Conservation (phyloP, 2,113 vertebrate genomes). For the Axis porcinus region DNA sequence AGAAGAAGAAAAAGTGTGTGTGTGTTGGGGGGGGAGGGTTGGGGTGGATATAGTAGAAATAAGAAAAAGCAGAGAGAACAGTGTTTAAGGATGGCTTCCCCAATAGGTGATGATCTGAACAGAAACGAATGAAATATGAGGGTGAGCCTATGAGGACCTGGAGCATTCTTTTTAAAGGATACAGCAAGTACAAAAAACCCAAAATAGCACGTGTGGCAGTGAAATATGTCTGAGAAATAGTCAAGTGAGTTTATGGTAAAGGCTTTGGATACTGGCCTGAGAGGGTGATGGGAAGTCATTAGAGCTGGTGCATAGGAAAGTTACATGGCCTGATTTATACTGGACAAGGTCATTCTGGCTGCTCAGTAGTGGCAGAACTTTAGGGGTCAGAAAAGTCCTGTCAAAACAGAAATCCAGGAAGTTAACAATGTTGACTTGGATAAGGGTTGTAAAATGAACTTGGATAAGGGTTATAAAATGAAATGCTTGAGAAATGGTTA, state of each 20-base stretch:
- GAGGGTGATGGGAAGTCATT: neutral
- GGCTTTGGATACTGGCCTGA: neutral
- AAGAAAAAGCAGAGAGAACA: neutral
- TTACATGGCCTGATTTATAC: neutral
- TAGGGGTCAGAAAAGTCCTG: neutral
- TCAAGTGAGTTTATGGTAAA: neutral
- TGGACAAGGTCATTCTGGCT: neutral
- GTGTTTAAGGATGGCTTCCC: neutral
- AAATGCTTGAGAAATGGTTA: neutral
- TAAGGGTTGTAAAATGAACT: neutral
- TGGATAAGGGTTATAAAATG: neutral
- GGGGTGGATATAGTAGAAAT: neutral
- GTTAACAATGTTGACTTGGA: neutral
- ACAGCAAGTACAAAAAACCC: neutral
- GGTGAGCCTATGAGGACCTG: neutral
- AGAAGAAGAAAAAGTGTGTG: neutral
- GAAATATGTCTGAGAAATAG: neutral
- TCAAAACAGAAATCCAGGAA: neutral
- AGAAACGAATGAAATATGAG: neutral
- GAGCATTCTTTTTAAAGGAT: neutral
- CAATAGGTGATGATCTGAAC: neutral
- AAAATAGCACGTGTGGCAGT: neutral
- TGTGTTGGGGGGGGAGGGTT: accelerated
- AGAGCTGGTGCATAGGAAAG: neutral
- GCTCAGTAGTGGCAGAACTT: neutral